phyloP scores from a whole-genome alignment of 2,113 vertebrate species.

The Gopherus evgoodei region DNA sequence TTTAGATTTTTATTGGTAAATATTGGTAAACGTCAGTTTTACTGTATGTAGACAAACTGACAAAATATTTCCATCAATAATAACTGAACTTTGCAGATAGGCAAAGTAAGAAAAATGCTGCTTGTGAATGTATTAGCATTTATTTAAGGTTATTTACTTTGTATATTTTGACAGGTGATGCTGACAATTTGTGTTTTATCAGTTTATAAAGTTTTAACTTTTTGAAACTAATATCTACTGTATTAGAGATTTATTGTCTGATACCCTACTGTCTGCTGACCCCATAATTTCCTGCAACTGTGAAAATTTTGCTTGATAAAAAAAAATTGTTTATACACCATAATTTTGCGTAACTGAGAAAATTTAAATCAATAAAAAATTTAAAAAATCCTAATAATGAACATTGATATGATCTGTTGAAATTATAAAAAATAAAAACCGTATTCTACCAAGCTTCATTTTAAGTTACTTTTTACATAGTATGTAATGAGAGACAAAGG shows the following conservation, averaged over 20 bases:
- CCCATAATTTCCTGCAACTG: background rate
- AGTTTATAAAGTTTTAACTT: too few relatives aligned
- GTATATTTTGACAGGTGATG: too few relatives aligned
- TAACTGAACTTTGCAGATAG: too few relatives aligned
- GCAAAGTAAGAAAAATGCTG: too few relatives aligned
- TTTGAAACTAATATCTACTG: too few relatives aligned
- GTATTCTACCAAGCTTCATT: background rate
- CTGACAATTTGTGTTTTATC: too few relatives aligned
- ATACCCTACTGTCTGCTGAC: background rate
- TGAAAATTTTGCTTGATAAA: background rate
- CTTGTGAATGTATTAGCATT: too few relatives aligned
- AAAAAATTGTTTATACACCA: background rate
- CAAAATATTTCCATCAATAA: too few relatives aligned
- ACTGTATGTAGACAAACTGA: too few relatives aligned
- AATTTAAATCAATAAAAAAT: background rate
- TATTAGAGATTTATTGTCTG: background rate
- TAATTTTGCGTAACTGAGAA: background rate
- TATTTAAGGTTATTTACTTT: too few relatives aligned
- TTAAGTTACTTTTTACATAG: background rate
- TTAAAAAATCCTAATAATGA: background rate
- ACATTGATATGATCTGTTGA: background rate
- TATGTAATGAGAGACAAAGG: background rate
- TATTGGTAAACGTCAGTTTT: too few relatives aligned
- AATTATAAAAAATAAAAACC: background rate
- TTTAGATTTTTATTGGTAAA: too few relatives aligned